phyloP scores from a whole-genome alignment of 2,888 invertebrate species.

The Drosophila multiciliata region DNA sequence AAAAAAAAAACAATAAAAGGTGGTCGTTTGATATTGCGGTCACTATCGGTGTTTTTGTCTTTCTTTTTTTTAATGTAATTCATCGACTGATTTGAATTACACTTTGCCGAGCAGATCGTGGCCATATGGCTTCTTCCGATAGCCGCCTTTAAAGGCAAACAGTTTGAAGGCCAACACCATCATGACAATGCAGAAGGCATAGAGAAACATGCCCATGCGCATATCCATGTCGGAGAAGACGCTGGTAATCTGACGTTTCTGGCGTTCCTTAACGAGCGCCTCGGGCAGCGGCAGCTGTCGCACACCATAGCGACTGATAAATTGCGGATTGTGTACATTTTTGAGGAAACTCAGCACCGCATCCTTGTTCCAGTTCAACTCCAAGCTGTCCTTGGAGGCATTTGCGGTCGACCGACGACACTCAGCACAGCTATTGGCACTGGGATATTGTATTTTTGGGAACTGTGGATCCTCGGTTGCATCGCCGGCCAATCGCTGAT shows the following conservation, averaged over 20 bases:
- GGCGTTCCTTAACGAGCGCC: conserved; percentile 72
- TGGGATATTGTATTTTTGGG: conserved; percentile 96
- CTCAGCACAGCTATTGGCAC: conserved; percentile 87
- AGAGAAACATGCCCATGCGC: conserved; percentile 91
- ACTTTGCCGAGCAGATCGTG: conserved; percentile 90
- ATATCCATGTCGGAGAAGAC: conserved; percentile 87
- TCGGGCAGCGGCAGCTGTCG: conserved; percentile 72
- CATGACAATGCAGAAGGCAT: conserved; percentile 90
- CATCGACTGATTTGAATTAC: conserved; percentile 83
- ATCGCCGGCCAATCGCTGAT: conserved; percentile 93
- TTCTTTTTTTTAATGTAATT: not conserved
- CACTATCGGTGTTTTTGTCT: conserved; percentile 46
- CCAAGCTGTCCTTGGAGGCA: conserved; percentile 38
- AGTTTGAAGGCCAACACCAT: conserved; percentile 91
- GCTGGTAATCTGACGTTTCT: conserved; percentile 81
- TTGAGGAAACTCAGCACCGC: conserved; percentile 83
- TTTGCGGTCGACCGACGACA: conserved; percentile 85
- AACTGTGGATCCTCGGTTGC: conserved; percentile 94
- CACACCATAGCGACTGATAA: conserved; percentile 81
- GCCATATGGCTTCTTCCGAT: conserved; percentile 90
- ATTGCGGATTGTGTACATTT: conserved; percentile 81
- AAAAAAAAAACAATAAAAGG: conserved; percentile 40
- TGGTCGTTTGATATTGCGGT: conserved; percentile 37
- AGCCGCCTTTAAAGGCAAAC: conserved; percentile 87
- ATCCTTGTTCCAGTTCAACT: conserved; percentile 81